Evolutionary conservation across 2,113 vertebrate species (phyloP).

Genomic region (Genyomyrus donnyi): DNA sequence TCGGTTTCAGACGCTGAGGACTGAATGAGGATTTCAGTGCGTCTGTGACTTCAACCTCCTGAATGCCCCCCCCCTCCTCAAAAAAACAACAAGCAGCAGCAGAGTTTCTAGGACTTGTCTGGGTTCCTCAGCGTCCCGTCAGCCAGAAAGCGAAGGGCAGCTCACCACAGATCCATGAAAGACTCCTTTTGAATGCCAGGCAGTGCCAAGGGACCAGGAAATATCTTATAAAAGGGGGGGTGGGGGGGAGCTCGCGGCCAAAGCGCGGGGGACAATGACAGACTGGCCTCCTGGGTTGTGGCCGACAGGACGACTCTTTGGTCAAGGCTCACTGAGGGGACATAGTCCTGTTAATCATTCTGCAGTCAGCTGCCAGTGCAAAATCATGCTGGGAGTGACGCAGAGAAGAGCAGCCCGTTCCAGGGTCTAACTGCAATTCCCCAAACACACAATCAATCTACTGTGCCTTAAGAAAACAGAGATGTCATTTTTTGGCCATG

Average conservation of each 20-base stretch:
- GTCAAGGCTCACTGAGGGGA: not conserved
- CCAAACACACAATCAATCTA: not conserved
- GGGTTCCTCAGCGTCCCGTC: slow-evolving; percentile 39
- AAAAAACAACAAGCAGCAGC: not conserved
- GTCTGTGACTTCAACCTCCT: slow-evolving; percentile 34
- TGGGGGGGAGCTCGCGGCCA: slow-evolving; percentile 56
- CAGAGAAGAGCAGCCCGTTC: not conserved
- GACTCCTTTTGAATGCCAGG: slow-evolving; percentile 62
- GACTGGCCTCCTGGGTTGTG: slow-evolving; percentile 18
- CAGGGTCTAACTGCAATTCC: not conserved
- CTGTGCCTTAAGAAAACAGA: not conserved
- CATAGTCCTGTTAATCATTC: not conserved
- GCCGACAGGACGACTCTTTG: slow-evolving; percentile 33
- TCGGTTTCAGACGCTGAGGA: not conserved
- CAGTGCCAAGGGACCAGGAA: slow-evolving; percentile 39
- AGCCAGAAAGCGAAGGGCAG: slow-evolving; percentile 52
- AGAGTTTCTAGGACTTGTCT: slow-evolving; percentile 41
- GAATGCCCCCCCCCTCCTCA: not conserved
- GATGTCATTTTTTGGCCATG: not conserved
- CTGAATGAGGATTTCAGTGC: not conserved
- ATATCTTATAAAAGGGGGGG: slow-evolving; percentile 67
- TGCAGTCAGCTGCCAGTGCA: not conserved
- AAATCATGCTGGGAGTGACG: not conserved
- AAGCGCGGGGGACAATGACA: slow-evolving; percentile 52
- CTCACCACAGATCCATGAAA: slow-evolving; percentile 61